These are phyloP conservation scores for Scaptomyza hsui DNA, from an alignment of 1,140 invertebrate genomes.

Conservation along the genomic window DNA sequence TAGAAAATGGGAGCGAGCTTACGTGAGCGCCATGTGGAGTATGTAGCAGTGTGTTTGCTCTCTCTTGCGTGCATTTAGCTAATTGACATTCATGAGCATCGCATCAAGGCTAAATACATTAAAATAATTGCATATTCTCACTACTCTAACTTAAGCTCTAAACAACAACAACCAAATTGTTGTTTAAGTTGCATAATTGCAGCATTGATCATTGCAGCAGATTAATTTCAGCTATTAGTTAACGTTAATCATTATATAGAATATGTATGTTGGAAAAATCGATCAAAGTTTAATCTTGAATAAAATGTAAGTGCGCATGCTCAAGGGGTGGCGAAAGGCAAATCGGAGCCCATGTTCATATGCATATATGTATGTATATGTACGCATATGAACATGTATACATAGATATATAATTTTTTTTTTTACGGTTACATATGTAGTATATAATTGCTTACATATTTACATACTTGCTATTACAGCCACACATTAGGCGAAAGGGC, in stretches of 20 bases:
- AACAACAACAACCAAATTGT: conserved; percentile 20
- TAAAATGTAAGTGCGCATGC: conserved; percentile 27
- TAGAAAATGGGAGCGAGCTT: conserved; percentile 24
- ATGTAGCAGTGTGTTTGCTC: conserved; percentile 15
- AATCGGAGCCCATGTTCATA: too few relatives aligned
- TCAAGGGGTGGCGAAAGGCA: conserved; percentile 1
- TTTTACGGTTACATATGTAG: not conserved
- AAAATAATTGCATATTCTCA: conserved; percentile 77
- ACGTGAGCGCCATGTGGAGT: conserved; percentile 35
- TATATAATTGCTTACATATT: not conserved
- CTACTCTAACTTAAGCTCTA: conserved; percentile 51
- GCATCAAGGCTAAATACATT: conserved; percentile 77
- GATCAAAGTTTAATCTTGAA: conserved; percentile 47
- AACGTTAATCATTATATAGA: conserved; percentile 26
- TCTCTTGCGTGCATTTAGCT: conserved; percentile 43
- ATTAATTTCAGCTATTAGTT: conserved; percentile 41
- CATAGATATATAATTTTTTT: conserved; percentile 1
- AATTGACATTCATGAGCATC: conserved; percentile 79
- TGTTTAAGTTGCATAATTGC: conserved; percentile 61
- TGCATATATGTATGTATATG: too few relatives aligned
- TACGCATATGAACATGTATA: not conserved
- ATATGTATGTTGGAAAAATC: conserved; percentile 59
- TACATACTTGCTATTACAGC: conserved; percentile 43
- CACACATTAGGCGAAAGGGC: conserved; percentile 49
- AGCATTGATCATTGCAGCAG: conserved; percentile 54